phyloP scores from a whole-genome alignment of 2,888 invertebrate species.

The Apodemia hepburni region DNA sequence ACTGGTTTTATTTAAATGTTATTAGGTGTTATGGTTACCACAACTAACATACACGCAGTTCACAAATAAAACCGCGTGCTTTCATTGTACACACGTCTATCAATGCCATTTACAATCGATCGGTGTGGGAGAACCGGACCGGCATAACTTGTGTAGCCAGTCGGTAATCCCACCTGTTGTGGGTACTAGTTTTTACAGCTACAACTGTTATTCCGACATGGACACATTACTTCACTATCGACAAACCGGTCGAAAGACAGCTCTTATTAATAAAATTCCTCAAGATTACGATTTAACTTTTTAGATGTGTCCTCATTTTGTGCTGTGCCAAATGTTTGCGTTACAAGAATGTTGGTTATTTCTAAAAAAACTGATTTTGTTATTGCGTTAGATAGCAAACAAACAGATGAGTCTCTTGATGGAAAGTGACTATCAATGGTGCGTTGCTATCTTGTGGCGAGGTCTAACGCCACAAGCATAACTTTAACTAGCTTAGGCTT shows the following conservation, averaged over 20 bases:
- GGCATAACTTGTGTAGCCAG: conserved; percentile 35
- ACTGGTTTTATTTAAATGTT: too few relatives aligned
- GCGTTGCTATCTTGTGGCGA: too few relatives aligned
- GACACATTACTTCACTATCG: conserved; percentile 38
- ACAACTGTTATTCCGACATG: conserved; percentile 40
- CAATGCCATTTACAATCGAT: conserved; percentile 43
- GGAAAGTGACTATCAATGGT: too few relatives aligned
- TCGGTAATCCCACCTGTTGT: conserved; percentile 58
- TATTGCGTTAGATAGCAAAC: too few relatives aligned
- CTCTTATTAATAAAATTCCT: conserved; percentile 34
- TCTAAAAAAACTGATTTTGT: neutral
- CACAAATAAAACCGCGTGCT: too few relatives aligned
- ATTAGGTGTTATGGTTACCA: too few relatives aligned
- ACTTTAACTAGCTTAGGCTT: too few relatives aligned
- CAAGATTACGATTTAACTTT: conserved; percentile 22
- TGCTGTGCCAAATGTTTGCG: neutral
- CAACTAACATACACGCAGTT: neutral
- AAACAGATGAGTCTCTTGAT: too few relatives aligned
- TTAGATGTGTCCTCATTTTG: neutral
- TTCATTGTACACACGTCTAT: neutral
- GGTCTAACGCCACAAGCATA: too few relatives aligned
- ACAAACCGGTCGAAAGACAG: conserved; percentile 35
- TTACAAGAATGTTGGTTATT: neutral
- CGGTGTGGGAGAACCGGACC: conserved; percentile 49
- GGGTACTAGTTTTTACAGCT: conserved; percentile 60